Percentiles rank a stretch among this genome's conserved stretches.
phyloP scores from a whole-genome alignment of 1,140 invertebrate genomes.

The Augochlora pura region DNA sequence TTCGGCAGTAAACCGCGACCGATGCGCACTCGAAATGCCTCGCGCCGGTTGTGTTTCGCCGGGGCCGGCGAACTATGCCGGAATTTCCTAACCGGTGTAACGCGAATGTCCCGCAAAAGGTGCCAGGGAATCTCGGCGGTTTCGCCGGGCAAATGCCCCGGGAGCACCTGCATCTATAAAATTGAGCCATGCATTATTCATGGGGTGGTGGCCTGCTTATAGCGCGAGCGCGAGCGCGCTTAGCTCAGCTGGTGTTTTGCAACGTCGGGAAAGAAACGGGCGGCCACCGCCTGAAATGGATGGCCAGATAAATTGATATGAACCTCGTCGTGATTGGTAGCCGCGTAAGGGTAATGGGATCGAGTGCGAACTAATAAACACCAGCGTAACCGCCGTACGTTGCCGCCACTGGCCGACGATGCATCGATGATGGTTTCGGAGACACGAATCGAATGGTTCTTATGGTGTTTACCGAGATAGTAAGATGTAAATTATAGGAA shows the following conservation, averaged over 20 bases:
- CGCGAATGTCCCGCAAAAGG: constrained; percentile 50
- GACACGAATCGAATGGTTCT: background rate
- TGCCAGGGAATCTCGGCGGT: constrained; percentile 58
- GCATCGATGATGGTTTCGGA: background rate
- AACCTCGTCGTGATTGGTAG: constrained; percentile 38
- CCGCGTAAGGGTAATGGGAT: constrained; percentile 29
- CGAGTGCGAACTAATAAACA: constrained; percentile 17
- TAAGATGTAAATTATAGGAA: too few relatives aligned
- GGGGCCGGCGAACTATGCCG: constrained; percentile 41
- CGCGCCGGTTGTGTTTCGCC: constrained; percentile 5
- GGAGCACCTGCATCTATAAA: constrained; percentile 64
- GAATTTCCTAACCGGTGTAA: constrained; percentile 56
- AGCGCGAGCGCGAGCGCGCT: constrained; percentile 25
- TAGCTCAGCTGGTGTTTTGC: constrained; percentile 56
- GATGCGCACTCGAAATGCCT: constrained; percentile 30
- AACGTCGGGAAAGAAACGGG: constrained; percentile 45
- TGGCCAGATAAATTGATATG: constrained; percentile 48
- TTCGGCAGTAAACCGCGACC: constrained; percentile 26
- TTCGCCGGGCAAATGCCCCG: constrained; percentile 56
- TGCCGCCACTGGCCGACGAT: background rate
- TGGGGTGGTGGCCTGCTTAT: constrained; percentile 46
- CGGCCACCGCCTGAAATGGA: constrained; percentile 39
- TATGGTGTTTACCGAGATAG: background rate
- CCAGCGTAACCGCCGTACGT: background rate
- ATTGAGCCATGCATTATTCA: constrained; percentile 67